Conservation (phyloP, 2,888 invertebrate species). For the Drosophila crucigera region DNA sequence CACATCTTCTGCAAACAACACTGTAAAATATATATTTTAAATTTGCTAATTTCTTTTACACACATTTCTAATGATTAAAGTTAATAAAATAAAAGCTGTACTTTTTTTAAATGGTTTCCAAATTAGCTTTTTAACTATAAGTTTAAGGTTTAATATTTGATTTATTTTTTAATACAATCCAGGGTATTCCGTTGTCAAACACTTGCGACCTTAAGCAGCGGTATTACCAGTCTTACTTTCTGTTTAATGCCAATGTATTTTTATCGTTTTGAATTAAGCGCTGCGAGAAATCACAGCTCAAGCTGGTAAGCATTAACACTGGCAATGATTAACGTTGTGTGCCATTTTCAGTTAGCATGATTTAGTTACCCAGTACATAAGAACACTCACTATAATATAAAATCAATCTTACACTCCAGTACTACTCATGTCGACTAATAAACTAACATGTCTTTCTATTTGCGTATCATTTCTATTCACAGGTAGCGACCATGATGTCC, state of each 20-base stretch:
- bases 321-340: background rate
- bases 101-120: accelerated
- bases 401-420: background rate
- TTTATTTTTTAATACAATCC: background rate
- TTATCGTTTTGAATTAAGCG: background rate
- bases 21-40: background rate
- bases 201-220: background rate
- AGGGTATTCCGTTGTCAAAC: background rate
- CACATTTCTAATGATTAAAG: background rate
- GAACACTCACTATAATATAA: background rate
- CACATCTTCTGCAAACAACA: background rate
- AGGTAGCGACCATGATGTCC: constrained; percentile 86
- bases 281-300: background rate
- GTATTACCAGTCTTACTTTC: background rate
- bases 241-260: background rate
- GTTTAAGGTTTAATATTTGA: background rate
- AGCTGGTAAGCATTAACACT: background rate
- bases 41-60: background rate
- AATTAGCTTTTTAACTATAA: background rate
- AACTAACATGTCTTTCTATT: constrained; percentile 61
- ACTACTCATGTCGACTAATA: constrained; percentile 17
- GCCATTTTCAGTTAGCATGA: background rate
- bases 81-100: background rate
- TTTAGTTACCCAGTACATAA: background rate
- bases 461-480: constrained; percentile 61